Evolutionary conservation across 2,797 vertebrate genomes (phyloP).

Genomic region (Pogoniulus pusillus): DNA sequence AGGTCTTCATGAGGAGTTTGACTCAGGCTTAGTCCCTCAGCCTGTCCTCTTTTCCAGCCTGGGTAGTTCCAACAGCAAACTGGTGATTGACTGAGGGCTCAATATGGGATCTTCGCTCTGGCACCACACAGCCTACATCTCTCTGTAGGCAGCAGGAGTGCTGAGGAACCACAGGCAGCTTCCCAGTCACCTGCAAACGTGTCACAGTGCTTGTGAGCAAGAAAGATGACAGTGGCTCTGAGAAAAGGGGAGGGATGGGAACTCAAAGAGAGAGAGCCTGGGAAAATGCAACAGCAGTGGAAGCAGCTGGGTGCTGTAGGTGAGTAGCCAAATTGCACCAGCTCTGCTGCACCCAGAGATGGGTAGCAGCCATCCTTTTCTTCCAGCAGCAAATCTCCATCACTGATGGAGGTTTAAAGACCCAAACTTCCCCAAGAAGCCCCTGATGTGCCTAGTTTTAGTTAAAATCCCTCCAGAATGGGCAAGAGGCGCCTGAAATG

Average conservation of each 20-base stretch:
- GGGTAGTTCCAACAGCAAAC: not conserved
- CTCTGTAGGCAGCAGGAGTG: not conserved
- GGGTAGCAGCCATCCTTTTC: not conserved
- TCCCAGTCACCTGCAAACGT: not conserved
- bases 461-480: not conserved
- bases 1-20: not conserved
- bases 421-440: not conserved
- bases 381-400: not conserved
- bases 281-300: not conserved
- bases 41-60: not conserved
- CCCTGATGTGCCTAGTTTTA: not conserved
- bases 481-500: not conserved
- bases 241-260: not conserved
- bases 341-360: not conserved
- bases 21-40: not conserved
- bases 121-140: not conserved
- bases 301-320: not conserved
- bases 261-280: not conserved
- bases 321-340: fast-evolving
- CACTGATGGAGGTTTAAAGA: not conserved
- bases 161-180: not conserved
- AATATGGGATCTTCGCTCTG: not conserved
- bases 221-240: not conserved
- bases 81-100: not conserved
- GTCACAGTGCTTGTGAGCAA: not conserved